These are phyloP conservation scores for Pristionchus japonicus DNA, from an alignment of 2,888 invertebrate species.

Conservation along the genomic window DNA sequence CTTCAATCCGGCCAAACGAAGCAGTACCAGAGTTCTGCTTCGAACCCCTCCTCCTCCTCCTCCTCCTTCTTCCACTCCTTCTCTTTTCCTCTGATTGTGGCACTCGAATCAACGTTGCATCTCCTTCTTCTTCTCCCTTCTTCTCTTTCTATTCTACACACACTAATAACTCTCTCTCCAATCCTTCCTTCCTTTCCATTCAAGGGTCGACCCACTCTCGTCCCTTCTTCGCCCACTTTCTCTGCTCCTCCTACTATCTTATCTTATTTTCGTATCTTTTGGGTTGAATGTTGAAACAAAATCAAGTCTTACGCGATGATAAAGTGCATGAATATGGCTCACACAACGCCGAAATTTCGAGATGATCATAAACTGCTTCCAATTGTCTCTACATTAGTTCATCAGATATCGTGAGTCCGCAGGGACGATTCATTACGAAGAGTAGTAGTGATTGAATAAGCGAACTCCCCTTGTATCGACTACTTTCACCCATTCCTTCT, in stretches of 20 bases:
- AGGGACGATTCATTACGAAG: not conserved
- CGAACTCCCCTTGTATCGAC: not conserved
- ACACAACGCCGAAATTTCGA: not conserved
- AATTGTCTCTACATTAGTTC: not conserved
- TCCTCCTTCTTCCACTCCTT: too few relatives aligned
- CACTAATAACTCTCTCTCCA: slow-evolving; percentile 36
- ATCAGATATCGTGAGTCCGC: not conserved
- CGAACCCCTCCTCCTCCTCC: not conserved
- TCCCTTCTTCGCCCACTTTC: not conserved
- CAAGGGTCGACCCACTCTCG: slow-evolving; percentile 7
- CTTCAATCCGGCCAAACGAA: too few relatives aligned
- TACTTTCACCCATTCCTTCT: not conserved
- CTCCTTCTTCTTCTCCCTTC: slow-evolving; percentile 9
- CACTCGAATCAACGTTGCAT: slow-evolving; percentile 40
- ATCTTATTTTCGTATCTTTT: not conserved
- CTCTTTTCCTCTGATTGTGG: not conserved
- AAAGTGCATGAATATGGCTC: too few relatives aligned
- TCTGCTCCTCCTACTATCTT: not conserved
- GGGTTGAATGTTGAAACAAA: not conserved
- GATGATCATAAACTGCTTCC: not conserved
- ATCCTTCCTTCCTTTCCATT: slow-evolving; percentile 4
- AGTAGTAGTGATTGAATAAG: not conserved
- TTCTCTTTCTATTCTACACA: slow-evolving; percentile 16
- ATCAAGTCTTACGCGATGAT: too few relatives aligned
- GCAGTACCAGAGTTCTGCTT: too few relatives aligned